Evolutionary conservation across 2,113 vertebrate species (phyloP).

Genomic region (Mionectes macconnelli): DNA sequence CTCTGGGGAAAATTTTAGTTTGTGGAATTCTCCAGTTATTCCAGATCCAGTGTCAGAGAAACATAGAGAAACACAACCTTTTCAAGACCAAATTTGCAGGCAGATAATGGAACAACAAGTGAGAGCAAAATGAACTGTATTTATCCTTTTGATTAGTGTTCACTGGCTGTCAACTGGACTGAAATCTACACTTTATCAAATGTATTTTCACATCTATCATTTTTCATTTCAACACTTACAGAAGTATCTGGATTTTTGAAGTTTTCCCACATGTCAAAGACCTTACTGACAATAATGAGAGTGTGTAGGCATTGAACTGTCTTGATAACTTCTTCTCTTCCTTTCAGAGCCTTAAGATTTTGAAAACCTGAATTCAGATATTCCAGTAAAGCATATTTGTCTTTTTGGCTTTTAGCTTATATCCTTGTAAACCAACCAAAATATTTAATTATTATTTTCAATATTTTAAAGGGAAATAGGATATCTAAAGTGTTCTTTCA

Average conservation of each 20-base stretch:
- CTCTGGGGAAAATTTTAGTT: neutral
- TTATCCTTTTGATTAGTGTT: neutral
- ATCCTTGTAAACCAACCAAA: neutral
- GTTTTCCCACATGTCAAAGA: neutral
- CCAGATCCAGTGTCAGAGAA: neutral
- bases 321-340: neutral
- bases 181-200: neutral
- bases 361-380: neutral
- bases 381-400: neutral
- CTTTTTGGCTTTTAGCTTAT: neutral
- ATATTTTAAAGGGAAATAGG: neutral
- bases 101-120: neutral
- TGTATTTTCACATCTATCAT: neutral
- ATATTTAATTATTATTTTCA: neutral
- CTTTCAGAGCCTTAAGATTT: neutral
- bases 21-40: neutral
- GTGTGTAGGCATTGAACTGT: neutral
- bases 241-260: neutral
- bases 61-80: neutral
- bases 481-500: neutral
- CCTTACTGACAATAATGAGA: neutral
- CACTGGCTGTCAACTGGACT: neutral
- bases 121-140: neutral
- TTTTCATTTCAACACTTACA: neutral
- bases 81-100: neutral